phyloP scores from a whole-genome alignment of 2,888 invertebrate genomes.

The Nowickia ferox region DNA sequence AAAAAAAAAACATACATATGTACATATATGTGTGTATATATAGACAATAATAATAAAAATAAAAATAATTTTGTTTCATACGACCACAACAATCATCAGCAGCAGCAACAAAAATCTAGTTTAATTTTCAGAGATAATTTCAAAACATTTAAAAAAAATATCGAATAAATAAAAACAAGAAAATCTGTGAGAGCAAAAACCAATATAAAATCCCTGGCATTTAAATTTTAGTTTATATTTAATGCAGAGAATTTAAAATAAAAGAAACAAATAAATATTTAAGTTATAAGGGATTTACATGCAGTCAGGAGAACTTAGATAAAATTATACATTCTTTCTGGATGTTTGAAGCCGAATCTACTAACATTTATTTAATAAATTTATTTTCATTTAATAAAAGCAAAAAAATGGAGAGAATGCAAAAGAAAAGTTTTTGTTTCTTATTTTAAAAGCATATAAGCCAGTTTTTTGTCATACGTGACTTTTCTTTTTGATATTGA shows the following conservation, averaged over 20 bases:
- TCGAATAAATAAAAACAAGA: not conserved
- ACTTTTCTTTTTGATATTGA: no score
- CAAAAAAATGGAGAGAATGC: not conserved
- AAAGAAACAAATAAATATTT: no score
- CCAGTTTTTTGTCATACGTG: no score
- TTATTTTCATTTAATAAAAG: not conserved
- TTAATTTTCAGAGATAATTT: constrained; percentile 40
- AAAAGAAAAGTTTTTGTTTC: not conserved
- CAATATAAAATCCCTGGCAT: not conserved
- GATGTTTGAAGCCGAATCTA: no score
- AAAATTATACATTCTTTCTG: no score
- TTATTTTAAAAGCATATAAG: no score
- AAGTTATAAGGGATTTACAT: no score
- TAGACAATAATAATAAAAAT: constrained; percentile 39
- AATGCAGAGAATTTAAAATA: not conserved
- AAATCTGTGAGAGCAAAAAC: not conserved
- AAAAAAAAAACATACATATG: not conserved
- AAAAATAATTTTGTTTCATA: constrained; percentile 52
- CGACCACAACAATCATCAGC: constrained; percentile 26
- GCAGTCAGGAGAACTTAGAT: no score
- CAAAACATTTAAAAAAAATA: constrained; percentile 12
- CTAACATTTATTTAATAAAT: no score
- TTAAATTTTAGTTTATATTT: constrained; percentile 1
- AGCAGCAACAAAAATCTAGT: constrained; percentile 37
- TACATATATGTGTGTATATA: not conserved